A percentile compares a stretch with the other conserved stretches of the same genome.
phyloP scores from a whole-genome alignment of 1,140 invertebrate genomes.

The Drosophila kohkoa region DNA sequence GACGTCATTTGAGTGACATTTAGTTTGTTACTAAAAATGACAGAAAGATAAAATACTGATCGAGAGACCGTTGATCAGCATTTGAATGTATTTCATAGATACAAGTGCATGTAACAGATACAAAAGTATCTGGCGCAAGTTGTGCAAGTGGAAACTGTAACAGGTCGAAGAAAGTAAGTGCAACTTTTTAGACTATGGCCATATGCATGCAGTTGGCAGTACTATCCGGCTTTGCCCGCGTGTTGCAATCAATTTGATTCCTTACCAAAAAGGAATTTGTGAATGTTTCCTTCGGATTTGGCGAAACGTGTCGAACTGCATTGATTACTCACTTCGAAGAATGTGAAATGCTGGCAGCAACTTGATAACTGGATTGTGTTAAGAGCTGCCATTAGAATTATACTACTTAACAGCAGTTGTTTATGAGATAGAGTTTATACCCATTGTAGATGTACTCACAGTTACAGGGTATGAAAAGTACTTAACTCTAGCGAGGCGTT shows the following conservation, averaged over 20 bases:
- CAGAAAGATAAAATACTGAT: neutral
- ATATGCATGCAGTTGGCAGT: neutral
- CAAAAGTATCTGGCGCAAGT: neutral
- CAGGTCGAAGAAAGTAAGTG: neutral
- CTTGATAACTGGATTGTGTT: too few relatives aligned
- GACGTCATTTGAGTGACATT: neutral
- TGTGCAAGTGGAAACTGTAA: neutral
- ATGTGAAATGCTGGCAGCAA: too few relatives aligned
- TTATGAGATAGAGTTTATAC: constrained; percentile 5
- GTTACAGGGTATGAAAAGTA: constrained; percentile 22
- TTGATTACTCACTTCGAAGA: too few relatives aligned
- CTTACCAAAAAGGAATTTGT: neutral
- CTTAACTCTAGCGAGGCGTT: constrained; percentile 32
- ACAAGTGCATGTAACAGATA: neutral
- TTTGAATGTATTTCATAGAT: neutral
- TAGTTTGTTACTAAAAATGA: neutral
- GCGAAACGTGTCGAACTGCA: too few relatives aligned
- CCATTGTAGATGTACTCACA: neutral
- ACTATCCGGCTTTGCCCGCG: neutral
- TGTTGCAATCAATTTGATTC: neutral
- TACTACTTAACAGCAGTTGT: too few relatives aligned
- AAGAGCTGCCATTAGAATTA: too few relatives aligned
- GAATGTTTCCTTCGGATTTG: neutral
- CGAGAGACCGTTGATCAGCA: neutral
- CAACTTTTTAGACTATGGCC: neutral